A percentile compares a stretch with the other conserved stretches of the same genome.
Evolutionary conservation across 1,140 invertebrate genomes (phyloP).

Genomic region (Cyclargus thomasi): DNA sequence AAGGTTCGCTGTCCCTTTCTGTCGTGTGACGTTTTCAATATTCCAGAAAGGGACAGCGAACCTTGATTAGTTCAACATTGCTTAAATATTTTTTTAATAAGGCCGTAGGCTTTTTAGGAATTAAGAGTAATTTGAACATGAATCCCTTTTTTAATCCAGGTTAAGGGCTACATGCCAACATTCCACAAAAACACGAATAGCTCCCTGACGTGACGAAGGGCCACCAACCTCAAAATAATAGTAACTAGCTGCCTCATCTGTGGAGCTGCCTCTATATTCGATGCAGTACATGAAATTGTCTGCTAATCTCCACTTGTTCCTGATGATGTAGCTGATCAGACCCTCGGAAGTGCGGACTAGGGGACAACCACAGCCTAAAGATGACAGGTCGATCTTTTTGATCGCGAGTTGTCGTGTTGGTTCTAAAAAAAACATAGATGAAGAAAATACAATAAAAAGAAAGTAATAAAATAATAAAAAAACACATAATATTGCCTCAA

Average conservation of each 20-base stretch:
- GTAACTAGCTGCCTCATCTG: constrained; percentile 50
- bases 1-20: too few relatives aligned
- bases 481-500: too few relatives aligned
- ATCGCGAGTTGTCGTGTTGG: background rate
- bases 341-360: constrained; percentile 41
- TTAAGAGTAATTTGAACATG: too few relatives aligned
- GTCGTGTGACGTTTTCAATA: too few relatives aligned
- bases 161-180: too few relatives aligned
- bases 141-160: too few relatives aligned
- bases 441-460: background rate
- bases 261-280: constrained; percentile 40
- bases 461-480: background rate
- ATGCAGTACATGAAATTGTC: constrained; percentile 40
- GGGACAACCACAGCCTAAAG: constrained; percentile 23
- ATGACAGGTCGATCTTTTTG: background rate
- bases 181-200: too few relatives aligned
- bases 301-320: constrained; percentile 45
- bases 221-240: constrained; percentile 53
- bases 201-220: too few relatives aligned
- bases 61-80: too few relatives aligned
- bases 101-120: too few relatives aligned
- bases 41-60: too few relatives aligned
- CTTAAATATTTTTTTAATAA: too few relatives aligned
- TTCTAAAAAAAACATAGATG: background rate
- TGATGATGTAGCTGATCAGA: constrained; percentile 44